phyloP scores from a whole-genome alignment of 2,888 invertebrate genomes.

The Xanthostigma xanthostigma region DNA sequence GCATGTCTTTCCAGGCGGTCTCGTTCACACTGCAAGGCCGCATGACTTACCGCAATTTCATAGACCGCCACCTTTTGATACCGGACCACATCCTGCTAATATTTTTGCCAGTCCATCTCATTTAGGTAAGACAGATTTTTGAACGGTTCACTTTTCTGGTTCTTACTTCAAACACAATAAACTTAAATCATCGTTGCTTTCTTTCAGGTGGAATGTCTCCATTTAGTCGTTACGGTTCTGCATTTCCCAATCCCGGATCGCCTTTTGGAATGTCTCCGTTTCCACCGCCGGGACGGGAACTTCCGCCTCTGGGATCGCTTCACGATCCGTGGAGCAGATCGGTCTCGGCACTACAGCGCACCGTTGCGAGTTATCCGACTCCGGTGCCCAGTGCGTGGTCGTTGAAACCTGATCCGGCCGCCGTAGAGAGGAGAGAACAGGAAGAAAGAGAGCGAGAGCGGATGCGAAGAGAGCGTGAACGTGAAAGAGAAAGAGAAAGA shows the following conservation, averaged over 20 bases:
- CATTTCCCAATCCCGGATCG: conserved; percentile 45
- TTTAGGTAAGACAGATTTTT: conserved; percentile 37
- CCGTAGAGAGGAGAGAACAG: conserved; percentile 44
- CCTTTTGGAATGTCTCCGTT: conserved; percentile 56
- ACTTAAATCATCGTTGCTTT: conserved; percentile 1
- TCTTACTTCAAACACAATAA: not conserved
- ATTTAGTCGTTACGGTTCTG: conserved; percentile 64
- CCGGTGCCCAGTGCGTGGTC: conserved; percentile 41
- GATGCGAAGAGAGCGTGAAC: conserved; percentile 33
- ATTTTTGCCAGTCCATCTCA: conserved; percentile 48
- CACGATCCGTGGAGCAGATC: conserved; percentile 59
- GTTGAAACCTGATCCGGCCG: conserved; percentile 47
- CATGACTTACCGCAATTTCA: conserved; percentile 38
- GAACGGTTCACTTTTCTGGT: too few relatives aligned
- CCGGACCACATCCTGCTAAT: conserved; percentile 47
- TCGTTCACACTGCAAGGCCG: conserved; percentile 29
- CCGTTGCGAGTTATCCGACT: conserved; percentile 37
- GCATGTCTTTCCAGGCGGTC: conserved; percentile 38
- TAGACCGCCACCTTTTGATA: conserved; percentile 46
- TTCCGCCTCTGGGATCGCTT: conserved; percentile 29
- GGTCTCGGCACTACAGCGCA: conserved; percentile 35
- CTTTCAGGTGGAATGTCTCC: conserved; percentile 54
- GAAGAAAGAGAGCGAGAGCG: conserved; percentile 44
- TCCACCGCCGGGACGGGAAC: conserved; percentile 36
- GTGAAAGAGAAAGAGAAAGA: conserved; percentile 39